phyloP scores from a whole-genome alignment of 2,888 invertebrate genomes.

The Andrena marginata region DNA sequence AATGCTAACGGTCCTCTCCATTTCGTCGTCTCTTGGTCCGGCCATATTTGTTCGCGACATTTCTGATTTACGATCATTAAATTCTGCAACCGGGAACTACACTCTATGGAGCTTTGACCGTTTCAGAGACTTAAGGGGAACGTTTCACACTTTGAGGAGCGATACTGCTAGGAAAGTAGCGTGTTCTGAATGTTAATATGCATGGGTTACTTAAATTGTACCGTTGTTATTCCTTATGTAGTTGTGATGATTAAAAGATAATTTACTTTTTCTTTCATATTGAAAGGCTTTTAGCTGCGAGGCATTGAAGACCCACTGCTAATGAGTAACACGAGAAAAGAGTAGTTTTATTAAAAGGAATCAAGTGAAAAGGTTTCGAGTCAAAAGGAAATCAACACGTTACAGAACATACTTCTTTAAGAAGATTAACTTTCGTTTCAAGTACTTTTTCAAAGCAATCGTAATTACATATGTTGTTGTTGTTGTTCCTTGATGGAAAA shows the following conservation, averaged over 20 bases:
- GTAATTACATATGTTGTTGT: background rate
- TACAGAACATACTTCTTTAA: background rate
- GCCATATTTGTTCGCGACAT: constrained; percentile 12
- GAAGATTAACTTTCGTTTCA: no score
- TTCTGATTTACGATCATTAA: constrained; percentile 40
- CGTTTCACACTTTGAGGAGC: background rate
- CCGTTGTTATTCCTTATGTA: background rate
- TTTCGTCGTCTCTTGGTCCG: constrained; percentile 1
- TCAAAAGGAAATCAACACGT: background rate
- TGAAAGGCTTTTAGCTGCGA: background rate
- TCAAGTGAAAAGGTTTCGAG: no score
- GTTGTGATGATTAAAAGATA: background rate
- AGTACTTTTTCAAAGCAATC: no score
- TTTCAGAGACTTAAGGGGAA: background rate
- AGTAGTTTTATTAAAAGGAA: background rate
- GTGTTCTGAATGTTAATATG: background rate
- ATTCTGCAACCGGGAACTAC: background rate
- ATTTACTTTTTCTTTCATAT: background rate
- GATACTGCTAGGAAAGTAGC: constrained; percentile 6
- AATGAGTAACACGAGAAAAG: background rate
- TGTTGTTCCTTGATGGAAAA: no score
- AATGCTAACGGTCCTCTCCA: background rate
- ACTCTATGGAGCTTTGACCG: background rate
- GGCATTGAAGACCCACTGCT: background rate
- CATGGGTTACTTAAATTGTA: background rate